A percentile compares a stretch with the other conserved stretches of the same genome.
Conservation (phyloP, 2,888 invertebrate species). For the Kryphioiulus occultus region DNA sequence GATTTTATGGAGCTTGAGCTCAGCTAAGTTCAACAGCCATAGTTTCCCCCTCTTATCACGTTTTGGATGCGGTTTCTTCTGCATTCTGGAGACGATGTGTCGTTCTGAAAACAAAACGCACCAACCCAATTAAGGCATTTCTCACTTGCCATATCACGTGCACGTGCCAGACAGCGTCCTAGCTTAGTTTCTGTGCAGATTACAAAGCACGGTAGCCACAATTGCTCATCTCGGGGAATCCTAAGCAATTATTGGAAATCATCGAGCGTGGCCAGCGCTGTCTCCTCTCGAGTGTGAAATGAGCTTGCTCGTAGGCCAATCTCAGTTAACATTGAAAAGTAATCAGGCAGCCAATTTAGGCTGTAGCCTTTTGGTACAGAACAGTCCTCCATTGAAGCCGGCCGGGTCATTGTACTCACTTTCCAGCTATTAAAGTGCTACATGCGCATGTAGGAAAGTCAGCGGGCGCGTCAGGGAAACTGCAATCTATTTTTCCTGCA, state of each 20-base stretch:
- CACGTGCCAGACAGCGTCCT: not conserved
- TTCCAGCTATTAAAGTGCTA: not conserved
- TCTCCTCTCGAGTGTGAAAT: constrained; percentile 29
- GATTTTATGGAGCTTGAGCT: no score
- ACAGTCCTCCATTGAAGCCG: not conserved
- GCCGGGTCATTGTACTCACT: not conserved
- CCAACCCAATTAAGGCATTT: not conserved
- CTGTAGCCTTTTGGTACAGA: not conserved
- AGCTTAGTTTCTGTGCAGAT: not conserved
- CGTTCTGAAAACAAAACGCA: not conserved
- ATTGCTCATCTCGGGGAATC: not conserved
- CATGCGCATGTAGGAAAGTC: not conserved
- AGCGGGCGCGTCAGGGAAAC: not conserved
- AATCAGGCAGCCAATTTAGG: constrained; percentile 11
- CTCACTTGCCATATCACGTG: not conserved
- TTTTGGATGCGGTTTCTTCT: not conserved
- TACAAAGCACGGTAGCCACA: not conserved
- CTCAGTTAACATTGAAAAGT: constrained; percentile 1
- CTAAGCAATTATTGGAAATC: not conserved
- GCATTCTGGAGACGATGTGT: not conserved
- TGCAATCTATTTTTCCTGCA: not conserved
- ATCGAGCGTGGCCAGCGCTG: not conserved
- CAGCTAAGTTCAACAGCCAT: no score
- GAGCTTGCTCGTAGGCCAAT: not conserved
- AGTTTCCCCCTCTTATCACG: not conserved